These are phyloP conservation scores for Dicerorhinus sumatrensis DNA, from an alignment of 2,113 vertebrate genomes.

Conservation along the genomic window DNA sequence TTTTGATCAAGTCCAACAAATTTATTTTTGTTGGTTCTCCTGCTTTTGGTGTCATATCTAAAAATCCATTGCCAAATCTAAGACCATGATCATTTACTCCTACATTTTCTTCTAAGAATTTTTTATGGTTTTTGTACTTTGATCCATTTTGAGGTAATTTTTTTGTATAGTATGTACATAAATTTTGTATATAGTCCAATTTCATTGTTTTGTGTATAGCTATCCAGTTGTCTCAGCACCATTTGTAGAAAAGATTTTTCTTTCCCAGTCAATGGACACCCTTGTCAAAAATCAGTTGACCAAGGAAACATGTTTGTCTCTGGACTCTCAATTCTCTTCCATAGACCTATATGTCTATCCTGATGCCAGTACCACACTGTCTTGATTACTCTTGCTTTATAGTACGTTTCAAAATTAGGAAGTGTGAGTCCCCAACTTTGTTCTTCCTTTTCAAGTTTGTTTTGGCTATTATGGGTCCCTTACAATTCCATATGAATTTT, in stretches of 20 bases:
- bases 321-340: background rate
- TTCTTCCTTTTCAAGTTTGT: background rate
- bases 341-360: background rate
- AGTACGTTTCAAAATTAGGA: background rate
- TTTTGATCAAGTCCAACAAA: background rate
- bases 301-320: background rate
- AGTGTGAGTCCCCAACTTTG: background rate
- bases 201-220: background rate
- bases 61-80: background rate
- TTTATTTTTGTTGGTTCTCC: background rate
- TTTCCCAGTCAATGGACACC: background rate
- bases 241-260: background rate
- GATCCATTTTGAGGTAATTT: background rate
- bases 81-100: background rate
- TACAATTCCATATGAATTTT: background rate
- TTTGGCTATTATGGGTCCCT: background rate
- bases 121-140: background rate
- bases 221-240: background rate
- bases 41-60: background rate
- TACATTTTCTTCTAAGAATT: background rate
- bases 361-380: background rate
- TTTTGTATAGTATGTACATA: background rate
- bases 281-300: background rate
- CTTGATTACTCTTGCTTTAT: background rate
- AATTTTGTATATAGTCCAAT: background rate